phyloP scores from a whole-genome alignment of 2,888 invertebrate genomes.

The Apocheima hispidaria region DNA sequence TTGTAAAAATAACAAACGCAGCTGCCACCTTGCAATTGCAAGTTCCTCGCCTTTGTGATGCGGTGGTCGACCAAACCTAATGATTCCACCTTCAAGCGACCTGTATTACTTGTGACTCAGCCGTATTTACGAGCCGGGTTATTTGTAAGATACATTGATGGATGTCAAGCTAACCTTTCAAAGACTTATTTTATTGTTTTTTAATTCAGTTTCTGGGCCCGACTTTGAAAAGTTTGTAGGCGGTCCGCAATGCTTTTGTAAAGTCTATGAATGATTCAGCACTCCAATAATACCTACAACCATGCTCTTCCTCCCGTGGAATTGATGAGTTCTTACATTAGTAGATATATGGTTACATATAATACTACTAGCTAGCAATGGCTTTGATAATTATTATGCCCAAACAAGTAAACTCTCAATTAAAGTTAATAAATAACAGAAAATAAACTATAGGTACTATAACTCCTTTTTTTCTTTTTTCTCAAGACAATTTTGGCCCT shows the following conservation, averaged over 20 bases:
- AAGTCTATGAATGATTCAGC: conserved; percentile 31
- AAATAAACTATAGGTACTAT: too few relatives aligned
- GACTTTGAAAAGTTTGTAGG: conserved; percentile 40
- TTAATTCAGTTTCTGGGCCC: conserved; percentile 36
- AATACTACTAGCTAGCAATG: too few relatives aligned
- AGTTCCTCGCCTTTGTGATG: conserved; percentile 46
- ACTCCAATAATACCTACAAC: not conserved
- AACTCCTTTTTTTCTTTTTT: too few relatives aligned
- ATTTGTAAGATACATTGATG: conserved; percentile 50
- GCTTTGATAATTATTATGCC: too few relatives aligned
- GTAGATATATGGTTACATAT: too few relatives aligned
- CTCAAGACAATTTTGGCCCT: too few relatives aligned
- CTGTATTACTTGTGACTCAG: conserved; percentile 56
- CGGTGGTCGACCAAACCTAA: conserved; percentile 41
- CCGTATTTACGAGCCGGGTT: conserved; percentile 48
- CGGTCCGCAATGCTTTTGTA: conserved; percentile 26
- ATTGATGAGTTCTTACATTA: not conserved
- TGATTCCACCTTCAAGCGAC: conserved; percentile 58
- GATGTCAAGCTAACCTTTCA: conserved; percentile 48
- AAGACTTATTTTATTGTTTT: conserved; percentile 38
- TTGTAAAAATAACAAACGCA: conserved; percentile 24
- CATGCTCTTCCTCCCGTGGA: not conserved
- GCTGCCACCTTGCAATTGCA: conserved; percentile 35
- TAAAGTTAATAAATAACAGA: too few relatives aligned
- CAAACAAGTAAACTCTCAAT: too few relatives aligned